Percentiles rank a stretch among this genome's conserved stretches.
Evolutionary conservation across 2,113 vertebrate genomes (phyloP).

Genomic region (Syngnathus scovelli): DNA sequence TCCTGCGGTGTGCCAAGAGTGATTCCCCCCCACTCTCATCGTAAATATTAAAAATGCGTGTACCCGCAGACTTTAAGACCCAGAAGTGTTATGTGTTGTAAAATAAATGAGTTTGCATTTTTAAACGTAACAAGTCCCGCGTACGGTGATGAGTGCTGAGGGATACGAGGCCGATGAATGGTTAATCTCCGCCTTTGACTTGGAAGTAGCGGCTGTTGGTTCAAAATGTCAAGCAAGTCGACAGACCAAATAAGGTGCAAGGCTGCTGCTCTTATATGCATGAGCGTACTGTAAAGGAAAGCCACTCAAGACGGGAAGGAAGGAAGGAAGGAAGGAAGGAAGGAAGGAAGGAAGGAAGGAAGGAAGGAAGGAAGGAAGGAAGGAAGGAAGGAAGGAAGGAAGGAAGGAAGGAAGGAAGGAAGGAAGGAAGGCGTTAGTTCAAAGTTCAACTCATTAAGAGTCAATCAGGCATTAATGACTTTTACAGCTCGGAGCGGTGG

Average conservation of each 20-base stretch:
- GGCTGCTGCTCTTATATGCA: neutral
- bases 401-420: too few relatives aligned
- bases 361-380: too few relatives aligned
- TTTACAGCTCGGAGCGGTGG: neutral
- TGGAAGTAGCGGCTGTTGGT: neutral
- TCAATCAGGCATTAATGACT: slow-evolving; percentile 9
- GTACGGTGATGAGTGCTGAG: neutral
- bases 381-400: too few relatives aligned
- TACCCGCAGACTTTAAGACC: neutral
- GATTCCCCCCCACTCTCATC: neutral
- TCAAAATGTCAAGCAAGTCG: neutral
- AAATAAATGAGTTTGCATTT: slow-evolving; percentile 1
- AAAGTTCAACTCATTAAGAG: slow-evolving; percentile 1
- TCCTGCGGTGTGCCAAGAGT: neutral
- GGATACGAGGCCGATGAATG: neutral
- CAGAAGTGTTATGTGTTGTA: neutral
- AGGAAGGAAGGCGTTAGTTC: neutral
- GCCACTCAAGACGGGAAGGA: neutral
- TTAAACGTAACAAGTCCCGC: slow-evolving; percentile 1
- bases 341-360: too few relatives aligned
- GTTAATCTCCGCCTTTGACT: neutral
- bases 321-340: too few relatives aligned
- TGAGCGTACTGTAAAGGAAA: neutral
- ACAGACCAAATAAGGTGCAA: neutral
- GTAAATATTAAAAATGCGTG: neutral